Conservation (phyloP, 2,113 vertebrate genomes). For the Indicator indicator region DNA sequence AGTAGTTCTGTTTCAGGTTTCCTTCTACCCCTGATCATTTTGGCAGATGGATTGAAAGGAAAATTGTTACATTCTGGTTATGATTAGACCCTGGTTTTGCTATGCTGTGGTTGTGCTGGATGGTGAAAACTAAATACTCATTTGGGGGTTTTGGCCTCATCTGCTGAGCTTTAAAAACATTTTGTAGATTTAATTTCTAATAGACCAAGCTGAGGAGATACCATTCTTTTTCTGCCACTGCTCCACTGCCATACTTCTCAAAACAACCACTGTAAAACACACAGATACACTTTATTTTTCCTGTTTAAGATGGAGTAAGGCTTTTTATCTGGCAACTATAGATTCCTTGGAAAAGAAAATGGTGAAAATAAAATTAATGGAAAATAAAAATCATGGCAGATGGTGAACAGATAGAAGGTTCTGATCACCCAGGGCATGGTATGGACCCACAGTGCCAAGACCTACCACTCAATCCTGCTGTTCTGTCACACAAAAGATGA, state of each 20-base stretch:
- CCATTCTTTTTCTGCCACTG: fast-evolving
- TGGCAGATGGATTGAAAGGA: not conserved
- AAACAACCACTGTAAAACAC: not conserved
- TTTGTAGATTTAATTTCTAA: not conserved
- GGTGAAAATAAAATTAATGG: not conserved
- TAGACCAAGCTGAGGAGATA: not conserved
- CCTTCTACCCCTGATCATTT: not conserved
- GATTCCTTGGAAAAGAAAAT: not conserved
- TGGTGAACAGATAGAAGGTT: not conserved
- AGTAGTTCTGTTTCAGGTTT: not conserved
- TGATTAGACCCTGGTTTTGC: not conserved
- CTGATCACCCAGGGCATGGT: fast-evolving
- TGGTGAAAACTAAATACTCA: not conserved
- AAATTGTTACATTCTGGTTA: not conserved
- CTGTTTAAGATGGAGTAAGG: not conserved
- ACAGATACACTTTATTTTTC: not conserved
- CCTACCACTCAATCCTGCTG: not conserved
- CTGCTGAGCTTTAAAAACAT: not conserved
- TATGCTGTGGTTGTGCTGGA: not conserved
- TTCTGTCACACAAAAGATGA: not conserved
- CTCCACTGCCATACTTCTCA: not conserved
- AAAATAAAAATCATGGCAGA: not conserved
- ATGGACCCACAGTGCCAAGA: fast-evolving
- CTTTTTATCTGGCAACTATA: not conserved
- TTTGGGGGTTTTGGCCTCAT: not conserved